Conservation (phyloP, 1,140 invertebrate genomes). For the Hyphantria cunea region DNA sequence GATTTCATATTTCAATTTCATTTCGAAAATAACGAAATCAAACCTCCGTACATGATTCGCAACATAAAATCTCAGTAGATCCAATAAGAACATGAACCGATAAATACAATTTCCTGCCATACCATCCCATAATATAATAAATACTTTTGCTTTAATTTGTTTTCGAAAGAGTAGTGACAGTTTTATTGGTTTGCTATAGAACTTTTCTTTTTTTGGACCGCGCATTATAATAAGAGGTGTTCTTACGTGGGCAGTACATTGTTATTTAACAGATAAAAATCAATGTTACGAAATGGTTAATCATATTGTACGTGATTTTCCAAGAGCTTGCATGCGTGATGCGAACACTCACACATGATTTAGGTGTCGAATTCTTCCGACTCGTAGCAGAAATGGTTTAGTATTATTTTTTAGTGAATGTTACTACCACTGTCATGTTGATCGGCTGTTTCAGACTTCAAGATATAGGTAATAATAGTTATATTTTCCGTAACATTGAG, state of each 20-base stretch:
- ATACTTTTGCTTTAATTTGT: background rate
- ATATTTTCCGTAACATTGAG: too few relatives aligned
- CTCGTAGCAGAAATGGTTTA: too few relatives aligned
- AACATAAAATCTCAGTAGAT: too few relatives aligned
- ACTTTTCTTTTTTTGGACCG: slow-evolving; percentile 5
- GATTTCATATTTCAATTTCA: too few relatives aligned
- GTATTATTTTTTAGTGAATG: too few relatives aligned
- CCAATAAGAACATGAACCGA: too few relatives aligned
- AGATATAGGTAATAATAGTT: too few relatives aligned
- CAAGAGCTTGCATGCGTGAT: slow-evolving; percentile 15
- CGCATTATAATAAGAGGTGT: slow-evolving; percentile 1
- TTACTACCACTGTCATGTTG: too few relatives aligned
- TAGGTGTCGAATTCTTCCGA: background rate
- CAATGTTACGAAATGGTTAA: slow-evolving; percentile 21
- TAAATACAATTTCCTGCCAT: background rate
- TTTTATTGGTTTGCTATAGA: slow-evolving; percentile 8
- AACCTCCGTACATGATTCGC: too few relatives aligned
- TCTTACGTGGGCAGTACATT: background rate
- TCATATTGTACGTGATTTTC: slow-evolving; percentile 27
- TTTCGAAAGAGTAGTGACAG: slow-evolving; percentile 19
- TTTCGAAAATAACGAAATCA: too few relatives aligned
- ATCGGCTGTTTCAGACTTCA: too few relatives aligned
- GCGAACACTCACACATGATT: slow-evolving; percentile 20
- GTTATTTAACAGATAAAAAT: slow-evolving; percentile 6
- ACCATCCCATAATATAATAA: slow-evolving; percentile 1